Conservation (phyloP, 2,888 invertebrate species). For the Adelphocoris suturalis region DNA sequence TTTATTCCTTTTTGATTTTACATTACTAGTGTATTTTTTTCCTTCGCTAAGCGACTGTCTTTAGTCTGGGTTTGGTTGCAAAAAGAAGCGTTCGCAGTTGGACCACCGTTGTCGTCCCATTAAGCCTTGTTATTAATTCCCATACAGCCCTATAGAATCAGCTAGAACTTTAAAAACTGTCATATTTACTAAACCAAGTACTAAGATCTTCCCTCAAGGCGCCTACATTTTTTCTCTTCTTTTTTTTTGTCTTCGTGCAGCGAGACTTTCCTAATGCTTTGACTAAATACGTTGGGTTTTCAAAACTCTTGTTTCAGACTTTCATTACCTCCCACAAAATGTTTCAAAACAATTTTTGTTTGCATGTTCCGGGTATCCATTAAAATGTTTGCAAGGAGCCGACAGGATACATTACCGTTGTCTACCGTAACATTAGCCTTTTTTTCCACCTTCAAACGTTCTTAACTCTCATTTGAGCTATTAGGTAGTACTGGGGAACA, state of each 20-base stretch:
- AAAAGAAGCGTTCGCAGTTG: conserved; percentile 1
- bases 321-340: neutral
- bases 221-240: neutral
- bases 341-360: neutral
- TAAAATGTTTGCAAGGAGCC: neutral
- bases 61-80: neutral
- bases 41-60: conserved; percentile 14
- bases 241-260: neutral
- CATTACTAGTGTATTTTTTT: neutral
- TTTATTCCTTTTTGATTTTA: conserved; percentile 29
- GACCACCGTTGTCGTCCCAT: conserved; percentile 32
- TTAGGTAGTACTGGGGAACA: neutral
- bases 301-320: neutral
- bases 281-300: conserved; percentile 5
- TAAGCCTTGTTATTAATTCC: conserved; percentile 28
- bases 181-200: neutral
- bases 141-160: neutral
- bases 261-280: conserved; percentile 9
- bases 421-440: neutral
- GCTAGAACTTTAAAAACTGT: neutral
- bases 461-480: neutral
- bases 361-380: neutral
- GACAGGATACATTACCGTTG: neutral
- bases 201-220: neutral
- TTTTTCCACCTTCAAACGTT: neutral